Evolutionary conservation across 2,888 invertebrate species (phyloP), one percentile per base, ranked within the genome.

Genomic region (Troides helena): DNA sequence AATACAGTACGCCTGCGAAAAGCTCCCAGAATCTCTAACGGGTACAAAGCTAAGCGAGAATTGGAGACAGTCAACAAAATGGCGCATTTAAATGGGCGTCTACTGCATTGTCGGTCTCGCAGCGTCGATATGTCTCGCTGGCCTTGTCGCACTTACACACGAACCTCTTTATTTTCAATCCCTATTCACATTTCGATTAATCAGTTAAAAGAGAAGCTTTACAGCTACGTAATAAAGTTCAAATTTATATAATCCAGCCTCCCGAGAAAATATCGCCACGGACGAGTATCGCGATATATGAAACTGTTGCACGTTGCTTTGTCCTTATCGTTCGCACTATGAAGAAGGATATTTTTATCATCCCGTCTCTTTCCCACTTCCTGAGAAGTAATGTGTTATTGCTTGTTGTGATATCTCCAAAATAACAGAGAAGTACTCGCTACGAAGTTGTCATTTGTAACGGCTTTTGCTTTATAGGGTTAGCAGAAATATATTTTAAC

Each of bases 391-490:
- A 92, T 90, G 89, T 91, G 91, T 92, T 92, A 89, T 92, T 92
- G 90, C 87, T 91, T 93, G 93, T 93, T 93, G 92, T 93, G 93
- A 93, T 93, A 93, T 92, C 93, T 92, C 87, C 88, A 87, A 92
- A 93, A 93, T 92, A 93, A 93, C 93, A 93, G 92, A 90, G 92
- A 91, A 92, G 92, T 92, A 90, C 92, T 93, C 90, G 87, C 87
- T 89, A 85, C 88, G 86, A 89, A 92, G 90, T 93, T 92, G 93
- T 92, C 92, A 93, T 93, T 92, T 92, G 90, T 90, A 93, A 90
- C 90, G 88, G 90, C 21, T 92, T 92, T 90, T 85, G 77, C 78
- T 74, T 72, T 72, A 86, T 86, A 90, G 73, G 67, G 92, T 75
- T 76, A 76, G 85, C 83, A 88, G 76, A 84, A 78, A 75, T 76